Evolutionary conservation across 2,113 vertebrate genomes (phyloP), one percentile per base, ranked within the genome.

Genomic region (Pandion haliaetus): DNA sequence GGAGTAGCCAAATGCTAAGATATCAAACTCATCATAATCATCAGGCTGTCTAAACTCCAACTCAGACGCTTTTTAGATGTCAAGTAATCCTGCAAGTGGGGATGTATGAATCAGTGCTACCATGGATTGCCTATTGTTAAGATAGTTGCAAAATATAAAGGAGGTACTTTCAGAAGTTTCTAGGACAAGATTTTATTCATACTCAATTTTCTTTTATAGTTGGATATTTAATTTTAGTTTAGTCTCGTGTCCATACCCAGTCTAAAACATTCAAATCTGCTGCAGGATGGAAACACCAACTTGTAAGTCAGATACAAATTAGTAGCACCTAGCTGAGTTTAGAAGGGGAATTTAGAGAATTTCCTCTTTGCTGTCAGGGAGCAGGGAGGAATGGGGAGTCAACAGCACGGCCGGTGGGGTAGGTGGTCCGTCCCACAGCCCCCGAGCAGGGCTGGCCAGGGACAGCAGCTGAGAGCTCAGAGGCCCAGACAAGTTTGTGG

Each of bases 1-100:
- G 49, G 62, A 86, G 83, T 95, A 91, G 91, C 86, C 90, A 73
- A 90, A 72, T 0, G 7, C 79, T 82, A 49, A 82, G 88, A 20
- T 90, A 90, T 88, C 86, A 92, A 93, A 81, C 42, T 87, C 84
- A 55, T 91, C 61, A 31, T 59, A 71, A 82, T 93, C 17, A 1
- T 95, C 95, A 82, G 34, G 36, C 84, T 97, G 91, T 94, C 93
- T 87, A 77, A 96, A 85, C 86, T 95, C 86, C 84, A 94, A 70
- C 74, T 92, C 86, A 91, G 62, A 61, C 0, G 55, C 95, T 91
- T 95, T 91, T 96, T 89, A 96, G 86, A 90, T 96, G 93, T 95
- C 89, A 94, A 89, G 86, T 91, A 89, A 91, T 84, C 77, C 81
- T 92, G 34, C 36, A 94, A 86, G 69, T 49, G 40, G 23, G 34